Percentiles rank a stretch among this genome's conserved stretches.
phyloP scores from a whole-genome alignment of 2,797 vertebrate species.

The Aplochiton taeniatus region DNA sequence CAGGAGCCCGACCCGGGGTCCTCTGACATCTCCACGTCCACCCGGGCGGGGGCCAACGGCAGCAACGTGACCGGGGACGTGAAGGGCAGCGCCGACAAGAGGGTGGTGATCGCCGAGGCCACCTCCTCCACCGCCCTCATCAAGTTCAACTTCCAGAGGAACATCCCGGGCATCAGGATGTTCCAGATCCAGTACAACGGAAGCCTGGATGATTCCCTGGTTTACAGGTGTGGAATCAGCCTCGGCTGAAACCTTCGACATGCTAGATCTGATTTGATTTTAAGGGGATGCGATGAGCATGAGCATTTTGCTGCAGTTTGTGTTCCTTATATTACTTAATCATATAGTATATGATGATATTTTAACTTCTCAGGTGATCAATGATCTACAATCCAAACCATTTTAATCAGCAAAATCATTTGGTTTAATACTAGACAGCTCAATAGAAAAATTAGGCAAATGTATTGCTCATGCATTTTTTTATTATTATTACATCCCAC shows the following conservation, averaged over 20 bases:
- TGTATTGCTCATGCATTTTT: conserved; percentile 47
- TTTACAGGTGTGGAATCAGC: conserved; percentile 88
- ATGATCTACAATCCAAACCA: too few species aligned
- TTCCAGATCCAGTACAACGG: conserved; percentile 99
- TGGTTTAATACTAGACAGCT: too few species aligned
- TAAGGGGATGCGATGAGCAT: too few species aligned
- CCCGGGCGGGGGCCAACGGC: conserved; percentile 88
- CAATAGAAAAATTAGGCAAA: too few species aligned
- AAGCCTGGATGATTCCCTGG: conserved; percentile 96
- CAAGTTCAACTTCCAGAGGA: conserved; percentile 98
- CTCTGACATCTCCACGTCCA: conserved; percentile 96
- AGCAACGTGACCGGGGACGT: conserved; percentile 90
- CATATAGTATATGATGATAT: too few species aligned
- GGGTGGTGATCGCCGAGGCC: conserved; percentile 91
- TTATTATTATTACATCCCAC: conserved; percentile 47
- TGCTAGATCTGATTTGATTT: too few species aligned
- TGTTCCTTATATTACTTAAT: too few species aligned
- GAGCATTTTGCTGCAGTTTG: too few species aligned
- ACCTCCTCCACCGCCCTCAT: conserved; percentile 93
- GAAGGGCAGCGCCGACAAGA: conserved; percentile 88
- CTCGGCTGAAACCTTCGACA: not conserved
- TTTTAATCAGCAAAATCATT: too few species aligned
- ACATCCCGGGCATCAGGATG: conserved; percentile 97
- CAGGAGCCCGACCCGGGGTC: conserved; percentile 93
- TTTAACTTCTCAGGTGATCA: too few species aligned